A percentile compares a stretch with the other conserved stretches of the same genome.
Conservation (phyloP, 2,797 vertebrate species). For the Bucorvus abyssinicus region DNA sequence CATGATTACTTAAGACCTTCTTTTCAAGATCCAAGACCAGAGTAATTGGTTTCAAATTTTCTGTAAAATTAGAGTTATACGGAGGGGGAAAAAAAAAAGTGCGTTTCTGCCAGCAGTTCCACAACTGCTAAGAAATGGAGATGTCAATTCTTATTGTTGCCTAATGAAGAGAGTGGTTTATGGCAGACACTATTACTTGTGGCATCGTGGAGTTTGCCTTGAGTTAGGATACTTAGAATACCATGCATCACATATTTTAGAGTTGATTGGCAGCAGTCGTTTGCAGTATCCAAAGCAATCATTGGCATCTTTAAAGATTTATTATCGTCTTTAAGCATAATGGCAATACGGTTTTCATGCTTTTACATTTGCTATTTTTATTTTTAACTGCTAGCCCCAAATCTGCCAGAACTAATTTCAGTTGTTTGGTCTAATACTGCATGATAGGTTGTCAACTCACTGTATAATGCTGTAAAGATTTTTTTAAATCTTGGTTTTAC, state of each 20-base stretch:
- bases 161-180: conserved; percentile 48
- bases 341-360: conserved; percentile 78
- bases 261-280: conserved; percentile 76
- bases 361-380: conserved; percentile 83
- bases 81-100: not conserved
- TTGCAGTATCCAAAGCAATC: conserved; percentile 75
- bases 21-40: not conserved
- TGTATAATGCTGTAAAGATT: conserved; percentile 49
- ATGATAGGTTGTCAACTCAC: conserved; percentile 70
- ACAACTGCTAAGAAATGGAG: conserved; percentile 31
- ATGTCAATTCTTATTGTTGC: conserved; percentile 3
- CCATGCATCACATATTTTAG: conserved; percentile 47
- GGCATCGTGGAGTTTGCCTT: conserved; percentile 47
- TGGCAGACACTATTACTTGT: conserved; percentile 43
- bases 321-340: conserved; percentile 80
- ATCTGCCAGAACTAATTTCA: conserved; percentile 73
- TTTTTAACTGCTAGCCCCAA: conserved; percentile 75
- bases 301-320: conserved; percentile 78
- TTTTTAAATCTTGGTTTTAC: conserved; percentile 60
- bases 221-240: conserved; percentile 41
- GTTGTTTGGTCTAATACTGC: conserved; percentile 70
- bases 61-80: conserved; percentile 24
- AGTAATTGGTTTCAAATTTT: conserved; percentile 45
- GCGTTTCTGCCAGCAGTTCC: not conserved
- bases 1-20: conserved; percentile 10